Percentiles rank a stretch among this genome's conserved stretches.
Conservation (phyloP, 2,113 vertebrate genomes). For the Alethe diademata region DNA sequence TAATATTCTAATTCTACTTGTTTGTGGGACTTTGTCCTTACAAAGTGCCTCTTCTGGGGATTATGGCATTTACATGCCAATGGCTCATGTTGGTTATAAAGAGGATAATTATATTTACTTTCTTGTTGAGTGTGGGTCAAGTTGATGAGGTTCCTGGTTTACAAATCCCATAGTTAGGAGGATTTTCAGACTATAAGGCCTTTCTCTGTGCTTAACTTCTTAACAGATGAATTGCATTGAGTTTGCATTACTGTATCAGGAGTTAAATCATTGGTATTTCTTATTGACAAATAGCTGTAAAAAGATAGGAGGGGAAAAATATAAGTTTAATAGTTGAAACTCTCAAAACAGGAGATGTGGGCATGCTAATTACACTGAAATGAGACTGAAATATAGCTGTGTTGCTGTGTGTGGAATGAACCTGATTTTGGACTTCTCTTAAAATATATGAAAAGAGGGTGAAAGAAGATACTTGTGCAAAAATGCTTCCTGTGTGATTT, state of each 20-base stretch:
- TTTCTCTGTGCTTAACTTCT: background rate
- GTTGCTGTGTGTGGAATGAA: background rate
- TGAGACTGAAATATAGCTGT: background rate
- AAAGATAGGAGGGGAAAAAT: background rate
- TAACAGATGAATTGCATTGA: background rate
- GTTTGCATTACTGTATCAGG: background rate
- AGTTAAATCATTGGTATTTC: background rate
- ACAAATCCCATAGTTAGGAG: background rate
- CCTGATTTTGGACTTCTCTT: background rate
- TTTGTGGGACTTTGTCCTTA: background rate
- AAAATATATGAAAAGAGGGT: background rate
- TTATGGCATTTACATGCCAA: background rate
- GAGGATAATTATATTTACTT: background rate
- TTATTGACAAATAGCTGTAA: background rate
- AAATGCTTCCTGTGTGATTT: background rate
- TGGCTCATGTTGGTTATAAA: background rate
- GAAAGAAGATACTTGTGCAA: background rate
- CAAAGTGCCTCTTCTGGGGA: background rate
- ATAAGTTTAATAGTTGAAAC: background rate
- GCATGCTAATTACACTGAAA: background rate
- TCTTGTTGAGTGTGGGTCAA: background rate
- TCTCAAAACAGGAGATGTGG: background rate
- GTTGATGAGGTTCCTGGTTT: background rate
- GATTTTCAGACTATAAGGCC: background rate
- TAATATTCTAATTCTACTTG: background rate